Base-by-base conservation (phyloP, 2,888 invertebrate genomes). In the Colostygia pectinataria region DNA sequence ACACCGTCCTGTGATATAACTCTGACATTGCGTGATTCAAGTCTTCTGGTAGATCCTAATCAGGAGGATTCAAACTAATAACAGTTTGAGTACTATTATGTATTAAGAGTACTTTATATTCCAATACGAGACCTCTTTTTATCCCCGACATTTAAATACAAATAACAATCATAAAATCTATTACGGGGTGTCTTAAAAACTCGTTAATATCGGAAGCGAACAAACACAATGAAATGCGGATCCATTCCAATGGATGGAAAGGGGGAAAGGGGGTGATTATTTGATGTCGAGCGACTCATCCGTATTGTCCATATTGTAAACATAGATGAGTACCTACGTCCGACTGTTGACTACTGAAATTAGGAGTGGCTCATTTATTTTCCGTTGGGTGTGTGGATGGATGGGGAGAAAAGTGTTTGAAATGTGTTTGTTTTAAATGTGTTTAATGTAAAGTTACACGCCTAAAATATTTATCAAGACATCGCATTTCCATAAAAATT, bases 141-240 rank as follows among this genome's bases (percentile, higher is more conserved):
- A n/a, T 9, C 32, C 15, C n/a, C 8, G 4, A 20, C n/a, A 4
- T 32, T 14, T 9, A n/a, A 50, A 50, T 47, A 53, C 37, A 49
- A 54, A 39, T 15, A 34, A 31, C 20, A 20, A 20, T 20, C 34
- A 24, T 32, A 15, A 15, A 47, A 50, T 50, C 44, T 49, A 47
- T 39, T 39, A 25, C 38, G 37, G n/a, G n/a, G 28, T 34, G 40
- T 51, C 52, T 53, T 42, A 42, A 45, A 52, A 57, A 41, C 44
- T 25, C 42, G 32, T 45, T 32, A 45, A 53, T 27, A 37, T 25
- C 27, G n/a, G 13, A 32, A 32, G 8, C 42, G 28, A 23, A 24
- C 41, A 41, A 33, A 55, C 32, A 45, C 50, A 53, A 54, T 56
- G 50, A 45, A 47, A 47, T 47, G 33, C 31, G 43, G 43, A 43